These are phyloP conservation scores for Brevimyrus niger DNA, from an alignment of 2,113 vertebrate species.

Conservation along the genomic window DNA sequence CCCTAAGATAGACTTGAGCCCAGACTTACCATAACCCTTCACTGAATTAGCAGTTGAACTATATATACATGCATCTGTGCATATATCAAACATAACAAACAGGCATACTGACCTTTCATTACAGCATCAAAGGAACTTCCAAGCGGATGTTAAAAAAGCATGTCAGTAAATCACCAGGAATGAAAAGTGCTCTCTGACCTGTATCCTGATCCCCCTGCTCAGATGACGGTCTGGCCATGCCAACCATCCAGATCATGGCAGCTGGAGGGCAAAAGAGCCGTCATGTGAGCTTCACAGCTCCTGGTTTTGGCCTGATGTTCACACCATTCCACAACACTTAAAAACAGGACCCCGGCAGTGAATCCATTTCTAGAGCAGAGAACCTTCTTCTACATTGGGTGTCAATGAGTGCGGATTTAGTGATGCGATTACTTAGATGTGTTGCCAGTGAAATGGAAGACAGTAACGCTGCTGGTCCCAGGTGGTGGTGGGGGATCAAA, in stretches of 20 bases:
- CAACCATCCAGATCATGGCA: slow-evolving; percentile 92
- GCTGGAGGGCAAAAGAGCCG: slow-evolving; percentile 54
- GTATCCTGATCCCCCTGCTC: slow-evolving; percentile 30
- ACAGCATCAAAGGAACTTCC: not conserved
- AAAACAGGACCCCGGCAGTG: not conserved
- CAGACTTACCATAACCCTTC: not conserved
- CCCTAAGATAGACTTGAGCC: not conserved
- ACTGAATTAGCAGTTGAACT: not conserved
- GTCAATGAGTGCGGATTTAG: not conserved
- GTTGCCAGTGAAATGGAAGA: not conserved
- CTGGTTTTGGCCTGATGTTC: not conserved
- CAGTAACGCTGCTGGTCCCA: not conserved
- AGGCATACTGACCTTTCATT: not conserved
- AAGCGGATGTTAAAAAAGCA: not conserved
- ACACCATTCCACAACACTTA: not conserved
- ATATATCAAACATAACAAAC: not conserved
- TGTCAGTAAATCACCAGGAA: not conserved
- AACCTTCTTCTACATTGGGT: not conserved
- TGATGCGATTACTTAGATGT: not conserved
- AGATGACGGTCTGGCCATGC: slow-evolving; percentile 71
- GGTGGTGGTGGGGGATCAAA: slow-evolving; percentile 21
- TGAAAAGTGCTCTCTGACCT: slow-evolving; percentile 43
- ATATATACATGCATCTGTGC: not conserved
- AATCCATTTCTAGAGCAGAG: not conserved
- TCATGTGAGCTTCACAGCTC: not conserved